phyloP scores from a whole-genome alignment of 2,797 vertebrate species.

The Pseudotriccus pelzelni region DNA sequence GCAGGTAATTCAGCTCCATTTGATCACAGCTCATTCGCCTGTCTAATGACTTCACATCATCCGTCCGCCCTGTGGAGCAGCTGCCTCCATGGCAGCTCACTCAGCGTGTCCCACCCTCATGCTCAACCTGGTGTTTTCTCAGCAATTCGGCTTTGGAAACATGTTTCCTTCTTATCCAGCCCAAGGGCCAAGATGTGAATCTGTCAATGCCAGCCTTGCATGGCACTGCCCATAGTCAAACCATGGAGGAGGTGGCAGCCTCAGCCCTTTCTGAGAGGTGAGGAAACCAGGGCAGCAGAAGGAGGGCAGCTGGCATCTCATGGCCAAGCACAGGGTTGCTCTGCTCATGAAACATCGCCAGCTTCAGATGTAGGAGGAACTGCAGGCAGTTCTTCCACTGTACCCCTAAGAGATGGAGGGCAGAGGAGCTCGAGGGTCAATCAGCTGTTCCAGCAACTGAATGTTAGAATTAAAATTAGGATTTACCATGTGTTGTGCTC shows the following conservation, averaged over 20 bases:
- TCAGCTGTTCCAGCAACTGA: not conserved
- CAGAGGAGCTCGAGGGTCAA: not conserved
- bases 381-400: not conserved
- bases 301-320: not conserved
- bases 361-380: not conserved
- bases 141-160: not conserved
- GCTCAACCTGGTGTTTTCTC: not conserved
- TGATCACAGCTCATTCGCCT: conserved; percentile 16
- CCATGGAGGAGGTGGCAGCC: not conserved
- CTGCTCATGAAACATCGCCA: not conserved
- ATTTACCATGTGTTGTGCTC: not conserved
- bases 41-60: conserved; percentile 36
- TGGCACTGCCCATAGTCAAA: not conserved
- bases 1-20: conserved; percentile 50
- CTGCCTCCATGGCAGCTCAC: accelerated
- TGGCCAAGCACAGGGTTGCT: not conserved
- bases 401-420: not conserved
- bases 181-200: not conserved
- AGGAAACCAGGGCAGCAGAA: accelerated
- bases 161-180: not conserved
- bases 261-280: not conserved
- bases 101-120: not conserved
- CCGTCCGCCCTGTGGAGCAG: not conserved
- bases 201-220: not conserved
- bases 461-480: not conserved